Base-by-base conservation (phyloP, 2,888 invertebrate genomes). In the Xestia sexstrigata region DNA sequence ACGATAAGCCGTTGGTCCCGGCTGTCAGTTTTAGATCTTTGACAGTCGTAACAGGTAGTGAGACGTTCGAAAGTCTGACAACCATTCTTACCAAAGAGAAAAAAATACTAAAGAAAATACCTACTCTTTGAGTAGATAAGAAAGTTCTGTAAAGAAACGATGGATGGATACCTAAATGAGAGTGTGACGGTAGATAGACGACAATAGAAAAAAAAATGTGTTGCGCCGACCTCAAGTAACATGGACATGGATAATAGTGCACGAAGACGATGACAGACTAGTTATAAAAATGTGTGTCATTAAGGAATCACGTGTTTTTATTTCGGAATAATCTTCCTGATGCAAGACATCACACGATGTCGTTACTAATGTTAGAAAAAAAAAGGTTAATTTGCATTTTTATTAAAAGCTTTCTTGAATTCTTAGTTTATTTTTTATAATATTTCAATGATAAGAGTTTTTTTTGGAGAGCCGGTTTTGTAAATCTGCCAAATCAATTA, bases 341-440 rank as follows among this genome's bases (percentile, higher is more conserved):
- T 35, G 52, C 9, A 30, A 26, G 11, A 7, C 20, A 49, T 49
- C 71, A 23, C 23, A 7, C 6, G 26, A 42, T 39, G 11, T 63
- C 9, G 4, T 47, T 6, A n/a, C 15, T 35, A 13, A 6, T 30
- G 30, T 20, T 15, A 15, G 4, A 72, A 30, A 74, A 70, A 8
- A 6, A 62, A 42, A 35, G 35, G 23, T 23, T n/a, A 49, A 72
- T 63, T 52, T 42, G n/a, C 49, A 52, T 75, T 2, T 71, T 47
- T 35, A 58, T 30, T 70, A 47, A 42, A 74, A 74, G 17, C 35
- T 74, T 47, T 15, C 13, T 17, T 13, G 7, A 20, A n/a, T n/a
- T n/a, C 58, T 58, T 71, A n/a, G 30, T 45, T 17, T 20, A n/a
- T 71, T 26, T 7, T 69, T 49, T 15, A 72, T 26, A 15, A 26